These are phyloP conservation scores for Lycorma delicatula DNA, from an alignment of 1,140 invertebrate species.

Conservation along the genomic window DNA sequence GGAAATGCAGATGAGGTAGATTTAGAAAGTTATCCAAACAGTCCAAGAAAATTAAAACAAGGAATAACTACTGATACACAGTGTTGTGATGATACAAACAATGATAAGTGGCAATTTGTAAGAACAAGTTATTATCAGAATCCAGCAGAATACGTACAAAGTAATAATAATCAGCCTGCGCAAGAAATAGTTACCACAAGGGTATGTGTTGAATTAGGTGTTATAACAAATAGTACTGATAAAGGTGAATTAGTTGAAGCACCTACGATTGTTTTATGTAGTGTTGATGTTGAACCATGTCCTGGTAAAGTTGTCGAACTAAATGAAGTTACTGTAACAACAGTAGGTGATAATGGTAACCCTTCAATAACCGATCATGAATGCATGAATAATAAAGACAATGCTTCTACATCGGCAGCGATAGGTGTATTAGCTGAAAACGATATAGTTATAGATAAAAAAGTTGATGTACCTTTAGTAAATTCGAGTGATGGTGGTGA, in stretches of 20 bases:
- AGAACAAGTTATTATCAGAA: conserved; percentile 19
- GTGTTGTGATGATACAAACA: too few relatives aligned
- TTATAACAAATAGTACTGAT: conserved; percentile 26
- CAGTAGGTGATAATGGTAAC: background rate
- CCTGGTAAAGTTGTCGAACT: background rate
- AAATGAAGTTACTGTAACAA: conserved; percentile 3
- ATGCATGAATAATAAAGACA: background rate
- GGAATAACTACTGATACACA: background rate
- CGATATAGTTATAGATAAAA: background rate
- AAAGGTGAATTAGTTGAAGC: conserved; percentile 15
- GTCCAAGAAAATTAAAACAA: background rate
- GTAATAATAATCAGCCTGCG: background rate
- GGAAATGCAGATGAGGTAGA: background rate
- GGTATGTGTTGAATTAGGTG: conserved; percentile 31
- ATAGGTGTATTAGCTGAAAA: conserved; percentile 21
- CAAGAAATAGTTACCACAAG: conserved; percentile 29
- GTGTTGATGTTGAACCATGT: conserved; percentile 33
- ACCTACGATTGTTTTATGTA: conserved; percentile 32
- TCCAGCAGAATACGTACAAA: background rate
- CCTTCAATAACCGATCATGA: background rate
- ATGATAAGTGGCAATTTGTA: conserved; percentile 3
- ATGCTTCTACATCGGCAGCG: conserved; percentile 16
- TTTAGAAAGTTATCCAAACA: background rate
- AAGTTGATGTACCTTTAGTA: background rate
- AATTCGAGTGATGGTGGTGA: conserved; percentile 36